A percentile compares a stretch with the other conserved stretches of the same genome.
phyloP scores from a whole-genome alignment of 2,797 vertebrate genomes.

The Poecilia gillii region DNA sequence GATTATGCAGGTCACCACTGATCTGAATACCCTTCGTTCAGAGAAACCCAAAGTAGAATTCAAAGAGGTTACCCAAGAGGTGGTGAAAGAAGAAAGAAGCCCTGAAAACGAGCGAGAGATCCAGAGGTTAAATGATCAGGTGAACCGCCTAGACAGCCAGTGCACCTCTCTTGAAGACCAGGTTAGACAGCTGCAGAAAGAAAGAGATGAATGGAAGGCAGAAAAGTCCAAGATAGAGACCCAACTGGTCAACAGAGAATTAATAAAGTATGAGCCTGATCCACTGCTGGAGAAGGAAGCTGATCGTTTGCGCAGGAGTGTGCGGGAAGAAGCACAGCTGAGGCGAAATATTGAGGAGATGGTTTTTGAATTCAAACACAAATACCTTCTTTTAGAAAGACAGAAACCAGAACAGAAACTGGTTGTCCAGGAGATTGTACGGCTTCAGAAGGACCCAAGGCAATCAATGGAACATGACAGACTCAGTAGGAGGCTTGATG shows the following conservation, averaged over 20 bases:
- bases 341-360: conserved; percentile 87
- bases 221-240: conserved; percentile 95
- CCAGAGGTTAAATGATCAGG: conserved; percentile 87
- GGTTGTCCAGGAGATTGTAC: conserved; percentile 89
- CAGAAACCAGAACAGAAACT: conserved; percentile 93
- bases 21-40: conserved; percentile 81
- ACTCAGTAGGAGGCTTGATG: conserved; percentile 87
- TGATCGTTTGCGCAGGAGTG: conserved; percentile 86
- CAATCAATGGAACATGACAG: conserved; percentile 86
- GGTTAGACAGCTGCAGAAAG: conserved; percentile 81
- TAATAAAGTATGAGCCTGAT: conserved; percentile 91
- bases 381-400: conserved; percentile 90
- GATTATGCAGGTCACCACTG: conserved; percentile 74
- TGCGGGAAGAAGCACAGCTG: conserved; percentile 86
- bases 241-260: conserved; percentile 87
- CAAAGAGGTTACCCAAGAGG: conserved; percentile 91
- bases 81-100: conserved; percentile 90
- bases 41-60: conserved; percentile 89
- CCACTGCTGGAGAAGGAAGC: conserved; percentile 93
- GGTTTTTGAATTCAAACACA: conserved; percentile 91
- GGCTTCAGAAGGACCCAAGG: conserved; percentile 90
- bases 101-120: conserved; percentile 93
- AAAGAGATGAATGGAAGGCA: conserved; percentile 88
- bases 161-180: conserved; percentile 82
- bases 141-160: conserved; percentile 82